A percentile compares a stretch with the other conserved stretches of the same genome.
Conservation (phyloP, 2,113 vertebrate genomes). For the Electrona antarctica region DNA sequence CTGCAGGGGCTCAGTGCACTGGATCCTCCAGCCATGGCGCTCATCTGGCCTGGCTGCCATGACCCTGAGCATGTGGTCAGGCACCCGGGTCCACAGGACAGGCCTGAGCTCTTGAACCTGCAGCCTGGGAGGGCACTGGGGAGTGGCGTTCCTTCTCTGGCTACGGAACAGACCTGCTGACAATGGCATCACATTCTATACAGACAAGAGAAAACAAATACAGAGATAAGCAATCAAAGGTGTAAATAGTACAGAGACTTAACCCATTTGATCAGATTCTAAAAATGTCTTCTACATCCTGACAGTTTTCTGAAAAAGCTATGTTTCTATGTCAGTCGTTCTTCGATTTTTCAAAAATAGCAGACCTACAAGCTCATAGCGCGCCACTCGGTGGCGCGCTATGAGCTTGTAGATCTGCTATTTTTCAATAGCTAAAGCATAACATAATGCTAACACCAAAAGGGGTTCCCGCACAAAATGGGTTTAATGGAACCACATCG, state of each 20-base stretch:
- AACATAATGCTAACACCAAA: too few relatives aligned
- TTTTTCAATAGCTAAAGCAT: too few relatives aligned
- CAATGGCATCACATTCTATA: constrained; percentile 91
- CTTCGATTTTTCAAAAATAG: too few relatives aligned
- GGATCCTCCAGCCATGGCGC: constrained; percentile 88
- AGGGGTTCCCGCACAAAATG: too few relatives aligned
- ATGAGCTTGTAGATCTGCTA: too few relatives aligned
- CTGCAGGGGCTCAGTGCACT: constrained; percentile 85
- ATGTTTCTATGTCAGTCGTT: too few relatives aligned
- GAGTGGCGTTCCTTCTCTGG: constrained; percentile 83
- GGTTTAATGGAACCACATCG: background rate
- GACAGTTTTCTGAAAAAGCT: too few relatives aligned
- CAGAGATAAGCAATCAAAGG: constrained; percentile 4
- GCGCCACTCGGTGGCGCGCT: too few relatives aligned
- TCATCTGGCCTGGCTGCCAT: constrained; percentile 84
- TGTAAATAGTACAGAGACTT: background rate
- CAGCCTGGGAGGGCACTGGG: constrained; percentile 91
- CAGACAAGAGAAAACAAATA: constrained; percentile 4
- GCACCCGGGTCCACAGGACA: constrained; percentile 87
- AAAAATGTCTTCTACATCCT: too few relatives aligned
- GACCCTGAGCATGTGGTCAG: constrained; percentile 83
- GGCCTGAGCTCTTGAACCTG: constrained; percentile 87
- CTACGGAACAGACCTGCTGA: constrained; percentile 92
- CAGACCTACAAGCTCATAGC: too few relatives aligned
- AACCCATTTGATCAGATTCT: too few relatives aligned